Conservation (phyloP, 2,888 invertebrate genomes). For the Trypoxylon attenuatum region DNA sequence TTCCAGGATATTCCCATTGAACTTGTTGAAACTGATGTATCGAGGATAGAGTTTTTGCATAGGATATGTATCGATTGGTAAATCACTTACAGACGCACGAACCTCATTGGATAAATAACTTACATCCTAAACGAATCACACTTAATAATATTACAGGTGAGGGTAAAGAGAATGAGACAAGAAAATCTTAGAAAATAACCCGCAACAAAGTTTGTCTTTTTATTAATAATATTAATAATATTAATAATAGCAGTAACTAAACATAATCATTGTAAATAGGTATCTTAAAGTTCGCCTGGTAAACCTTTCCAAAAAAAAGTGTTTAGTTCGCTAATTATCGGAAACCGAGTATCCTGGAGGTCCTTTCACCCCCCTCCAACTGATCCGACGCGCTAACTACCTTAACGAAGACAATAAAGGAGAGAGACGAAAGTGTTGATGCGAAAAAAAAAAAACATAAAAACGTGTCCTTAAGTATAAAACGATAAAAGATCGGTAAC, state of each 20-base stretch:
- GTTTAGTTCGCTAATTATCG: slow-evolving; percentile 36
- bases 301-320: slow-evolving; percentile 47
- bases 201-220: slow-evolving; percentile 68
- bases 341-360: slow-evolving; percentile 24
- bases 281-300: slow-evolving; percentile 46
- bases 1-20: no score
- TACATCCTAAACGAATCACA: no score
- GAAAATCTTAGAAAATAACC: slow-evolving; percentile 58
- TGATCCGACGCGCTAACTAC: slow-evolving; percentile 14
- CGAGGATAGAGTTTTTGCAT: no score
- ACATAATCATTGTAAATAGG: slow-evolving; percentile 45
- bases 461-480: slow-evolving; percentile 46
- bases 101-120: no score
- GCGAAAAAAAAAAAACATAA: slow-evolving; percentile 30
- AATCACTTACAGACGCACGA: no score
- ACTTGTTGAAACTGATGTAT: no score
- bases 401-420: slow-evolving; percentile 7
- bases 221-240: slow-evolving; percentile 61
- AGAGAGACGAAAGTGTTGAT: slow-evolving; percentile 23
- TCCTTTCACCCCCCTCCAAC: slow-evolving; percentile 25
- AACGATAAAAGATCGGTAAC: slow-evolving; percentile 44
- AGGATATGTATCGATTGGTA: no score
- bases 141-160: background rate
- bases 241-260: slow-evolving; percentile 54
- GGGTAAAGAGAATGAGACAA: slow-evolving; percentile 28